Conservation (phyloP, 1,140 invertebrate genomes). For the Magallana gigas region DNA sequence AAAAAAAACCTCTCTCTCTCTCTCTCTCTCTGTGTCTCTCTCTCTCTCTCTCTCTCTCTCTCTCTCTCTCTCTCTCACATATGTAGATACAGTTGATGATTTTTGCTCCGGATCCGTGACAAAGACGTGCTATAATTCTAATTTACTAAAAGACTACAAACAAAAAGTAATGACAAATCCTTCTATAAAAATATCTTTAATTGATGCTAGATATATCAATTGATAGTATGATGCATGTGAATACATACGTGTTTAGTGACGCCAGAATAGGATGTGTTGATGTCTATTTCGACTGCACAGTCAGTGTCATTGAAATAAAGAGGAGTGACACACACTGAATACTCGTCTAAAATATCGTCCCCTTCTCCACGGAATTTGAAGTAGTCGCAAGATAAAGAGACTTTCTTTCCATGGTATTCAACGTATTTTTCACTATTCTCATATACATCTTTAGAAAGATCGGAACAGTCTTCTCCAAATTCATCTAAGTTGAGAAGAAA, state of each 20-base stretch:
- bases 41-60: no score
- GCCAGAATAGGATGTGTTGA: not conserved
- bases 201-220: not conserved
- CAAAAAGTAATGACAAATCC: no score
- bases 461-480: not conserved
- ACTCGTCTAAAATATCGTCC: not conserved
- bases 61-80: no score
- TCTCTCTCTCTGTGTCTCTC: no score
- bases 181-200: no score
- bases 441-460: not conserved
- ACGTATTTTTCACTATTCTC: not conserved
- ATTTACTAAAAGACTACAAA: no score
- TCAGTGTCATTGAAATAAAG: not conserved
- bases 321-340: not conserved
- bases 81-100: no score
- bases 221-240: not conserved
- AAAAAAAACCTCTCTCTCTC: no score
- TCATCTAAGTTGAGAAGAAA: not conserved
- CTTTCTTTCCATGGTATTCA: not conserved
- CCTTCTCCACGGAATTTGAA: not conserved
- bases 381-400: not conserved
- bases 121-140: no score
- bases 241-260: not conserved
- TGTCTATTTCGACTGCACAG: not conserved
- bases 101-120: no score